Conservation (phyloP, 2,797 vertebrate species). For the Takifugu ocellatus region DNA sequence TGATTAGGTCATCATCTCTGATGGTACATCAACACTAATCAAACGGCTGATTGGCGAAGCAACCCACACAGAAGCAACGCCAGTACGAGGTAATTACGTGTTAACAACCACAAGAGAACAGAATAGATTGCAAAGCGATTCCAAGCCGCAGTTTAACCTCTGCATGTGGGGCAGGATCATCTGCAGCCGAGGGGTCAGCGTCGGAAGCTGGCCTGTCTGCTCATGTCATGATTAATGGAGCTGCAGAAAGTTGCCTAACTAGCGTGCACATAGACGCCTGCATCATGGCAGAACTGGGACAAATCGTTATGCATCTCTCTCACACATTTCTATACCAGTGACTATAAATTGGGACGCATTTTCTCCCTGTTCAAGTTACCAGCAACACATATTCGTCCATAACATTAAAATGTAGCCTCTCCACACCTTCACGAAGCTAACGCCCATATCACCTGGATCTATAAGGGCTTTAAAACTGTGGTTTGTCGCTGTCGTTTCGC, state of each 20-base stretch:
- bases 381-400: neutral
- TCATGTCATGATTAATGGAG: neutral
- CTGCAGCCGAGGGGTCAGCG: neutral
- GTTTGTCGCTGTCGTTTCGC: slow-evolving; percentile 4
- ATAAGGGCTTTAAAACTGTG: slow-evolving; percentile 27
- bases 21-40: neutral
- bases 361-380: no score
- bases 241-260: slow-evolving; percentile 1
- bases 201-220: neutral
- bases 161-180: neutral
- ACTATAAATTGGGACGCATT: no score
- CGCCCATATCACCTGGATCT: slow-evolving; percentile 60
- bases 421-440: slow-evolving; percentile 13
- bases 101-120: no score
- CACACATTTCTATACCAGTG: slow-evolving; percentile 11
- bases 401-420: no score
- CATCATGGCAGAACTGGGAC: slow-evolving; percentile 21
- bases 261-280: slow-evolving; percentile 7
- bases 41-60: no score
- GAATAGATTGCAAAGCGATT: no score
- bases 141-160: neutral
- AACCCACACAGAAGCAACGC: no score
- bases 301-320: slow-evolving; percentile 7
- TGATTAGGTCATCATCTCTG: neutral
- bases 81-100: no score